These are phyloP conservation scores for Augochlorella aurata DNA, from an alignment of 2,888 invertebrate species.

Conservation along the genomic window DNA sequence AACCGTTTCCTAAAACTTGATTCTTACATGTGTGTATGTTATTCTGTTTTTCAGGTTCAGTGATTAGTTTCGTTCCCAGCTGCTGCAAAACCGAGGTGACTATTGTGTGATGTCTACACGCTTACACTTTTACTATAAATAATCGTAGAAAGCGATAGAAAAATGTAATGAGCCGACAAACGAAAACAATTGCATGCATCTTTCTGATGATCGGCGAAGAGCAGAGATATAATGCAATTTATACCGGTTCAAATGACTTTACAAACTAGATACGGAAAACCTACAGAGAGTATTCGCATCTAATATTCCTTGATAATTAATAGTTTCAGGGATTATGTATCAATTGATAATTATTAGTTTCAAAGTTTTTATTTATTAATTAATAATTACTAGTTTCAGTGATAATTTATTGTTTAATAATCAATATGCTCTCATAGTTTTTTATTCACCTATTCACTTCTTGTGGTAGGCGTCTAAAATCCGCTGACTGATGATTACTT, in stretches of 20 bases:
- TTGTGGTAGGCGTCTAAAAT: no score
- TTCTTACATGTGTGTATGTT: conserved; percentile 38
- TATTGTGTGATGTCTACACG: conserved; percentile 8
- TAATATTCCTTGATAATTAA: no score
- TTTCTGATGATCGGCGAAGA: background rate
- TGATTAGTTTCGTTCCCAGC: conserved; percentile 70
- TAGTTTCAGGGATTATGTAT: no score
- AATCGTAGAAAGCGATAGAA: background rate
- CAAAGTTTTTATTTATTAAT: no score
- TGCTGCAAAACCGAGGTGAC: conserved; percentile 75
- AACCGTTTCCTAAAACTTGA: conserved; percentile 19
- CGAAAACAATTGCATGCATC: background rate
- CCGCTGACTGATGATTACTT: no score
- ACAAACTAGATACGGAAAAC: background rate
- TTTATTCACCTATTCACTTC: no score
- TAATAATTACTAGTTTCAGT: no score
- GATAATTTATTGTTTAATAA: no score
- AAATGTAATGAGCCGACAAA: background rate
- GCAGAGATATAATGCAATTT: background rate
- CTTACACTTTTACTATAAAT: conserved; percentile 11
- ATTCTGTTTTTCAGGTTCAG: conserved; percentile 72
- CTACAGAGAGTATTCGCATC: no score
- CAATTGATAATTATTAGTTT: no score
- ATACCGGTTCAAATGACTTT: background rate
- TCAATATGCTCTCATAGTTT: no score